Percentiles rank a stretch among this genome's conserved stretches.
Conservation (phyloP, 2,113 vertebrate genomes). For the Anoura caudifer region DNA sequence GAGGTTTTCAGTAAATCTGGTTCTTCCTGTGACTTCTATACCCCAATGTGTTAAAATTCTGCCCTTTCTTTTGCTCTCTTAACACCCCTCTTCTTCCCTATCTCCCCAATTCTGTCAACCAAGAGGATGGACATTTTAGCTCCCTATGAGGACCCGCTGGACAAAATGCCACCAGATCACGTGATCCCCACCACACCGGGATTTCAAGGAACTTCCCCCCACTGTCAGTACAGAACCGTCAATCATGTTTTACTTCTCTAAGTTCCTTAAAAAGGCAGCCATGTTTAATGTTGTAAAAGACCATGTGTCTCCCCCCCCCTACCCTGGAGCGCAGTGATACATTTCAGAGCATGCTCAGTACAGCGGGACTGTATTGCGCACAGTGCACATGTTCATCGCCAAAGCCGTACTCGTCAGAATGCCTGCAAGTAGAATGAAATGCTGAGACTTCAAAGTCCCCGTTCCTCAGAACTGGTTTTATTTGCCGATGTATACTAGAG, state of each 20-base stretch:
- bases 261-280: not conserved
- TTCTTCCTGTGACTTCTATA: not conserved
- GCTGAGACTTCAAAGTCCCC: slow-evolving; percentile 57
- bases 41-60: not conserved
- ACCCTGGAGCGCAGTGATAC: slow-evolving; percentile 36
- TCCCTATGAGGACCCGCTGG: not conserved
- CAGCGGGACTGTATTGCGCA: slow-evolving; percentile 62
- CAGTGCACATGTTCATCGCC: not conserved
- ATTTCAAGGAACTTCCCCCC: not conserved
- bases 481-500: slow-evolving; percentile 35
- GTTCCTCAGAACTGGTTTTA: slow-evolving; percentile 57
- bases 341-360: slow-evolving; percentile 64
- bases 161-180: not conserved
- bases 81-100: not conserved
- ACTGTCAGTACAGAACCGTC: not conserved
- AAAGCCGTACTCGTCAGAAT: slow-evolving; percentile 14
- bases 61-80: not conserved
- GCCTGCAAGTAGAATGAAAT: slow-evolving; percentile 49
- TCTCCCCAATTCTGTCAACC: not conserved
- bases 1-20: not conserved
- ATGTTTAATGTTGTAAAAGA: slow-evolving; percentile 62
- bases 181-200: not conserved
- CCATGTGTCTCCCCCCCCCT: not conserved
- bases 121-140: not conserved
- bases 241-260: slow-evolving; percentile 21